Evolutionary conservation across 2,113 vertebrate genomes (phyloP).

Genomic region (Pelecanus crispus): DNA sequence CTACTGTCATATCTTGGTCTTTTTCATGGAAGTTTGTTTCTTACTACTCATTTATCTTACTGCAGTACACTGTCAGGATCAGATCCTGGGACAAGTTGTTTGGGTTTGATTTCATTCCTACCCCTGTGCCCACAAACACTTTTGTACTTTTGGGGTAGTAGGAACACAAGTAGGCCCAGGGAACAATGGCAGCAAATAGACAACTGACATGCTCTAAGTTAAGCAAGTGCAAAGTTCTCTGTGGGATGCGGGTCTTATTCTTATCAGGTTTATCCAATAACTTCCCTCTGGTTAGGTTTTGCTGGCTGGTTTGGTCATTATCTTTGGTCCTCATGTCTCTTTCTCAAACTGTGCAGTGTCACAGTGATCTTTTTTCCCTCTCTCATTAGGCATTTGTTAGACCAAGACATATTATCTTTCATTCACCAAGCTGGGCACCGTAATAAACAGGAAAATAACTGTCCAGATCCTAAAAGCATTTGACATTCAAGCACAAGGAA

Average conservation of each 20-base stretch:
- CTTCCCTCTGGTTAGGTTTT: not conserved
- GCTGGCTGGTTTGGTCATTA: not conserved
- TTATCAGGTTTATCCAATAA: not conserved
- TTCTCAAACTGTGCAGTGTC: not conserved
- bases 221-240: not conserved
- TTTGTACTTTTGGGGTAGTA: not conserved
- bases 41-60: not conserved
- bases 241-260: not conserved
- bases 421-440: not conserved
- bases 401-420: not conserved
- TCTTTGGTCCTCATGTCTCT: not conserved
- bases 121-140: not conserved
- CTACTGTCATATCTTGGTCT: not conserved
- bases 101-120: not conserved
- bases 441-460: not conserved
- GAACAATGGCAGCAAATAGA: not conserved
- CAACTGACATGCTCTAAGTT: not conserved
- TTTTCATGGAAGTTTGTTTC: not conserved
- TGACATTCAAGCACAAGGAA: not conserved
- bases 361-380: not conserved
- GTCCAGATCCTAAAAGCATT: not conserved
- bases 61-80: not conserved
- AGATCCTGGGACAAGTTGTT: not conserved
- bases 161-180: not conserved
- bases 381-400: not conserved